Evolutionary conservation across 1,140 invertebrate genomes (phyloP), one percentile per base, ranked within the genome.

Genomic region (Philaenus spumarius): DNA sequence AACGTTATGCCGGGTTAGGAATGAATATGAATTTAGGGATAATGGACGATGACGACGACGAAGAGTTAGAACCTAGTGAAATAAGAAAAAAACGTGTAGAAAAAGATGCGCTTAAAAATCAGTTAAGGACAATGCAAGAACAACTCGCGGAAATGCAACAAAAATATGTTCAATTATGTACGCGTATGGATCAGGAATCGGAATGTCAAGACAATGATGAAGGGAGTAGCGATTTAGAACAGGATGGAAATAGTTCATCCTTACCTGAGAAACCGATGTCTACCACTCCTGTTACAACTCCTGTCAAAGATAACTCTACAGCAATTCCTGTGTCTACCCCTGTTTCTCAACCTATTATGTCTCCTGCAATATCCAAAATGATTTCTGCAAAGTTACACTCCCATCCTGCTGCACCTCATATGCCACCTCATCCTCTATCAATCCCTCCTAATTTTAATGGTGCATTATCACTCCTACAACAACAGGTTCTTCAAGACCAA

Each of bases 101-200:
- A 71, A 90, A 90, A 72, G 87, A 89, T 69, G 84, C 85, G 37
- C 77, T 94, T 1, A 89, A 92, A 72, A 85, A 83, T 55, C 90
- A 95, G 74, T 74, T 94, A 66, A 81, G 89, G 50, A 85, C 84
- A 47, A 85, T 95, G 80, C 89, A 93, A 75, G 86, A 93, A 66
- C 90, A 95, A 72, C 74, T 95, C 55, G 89, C 87, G 1, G 85
- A 85, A 68, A 93, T 95, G 85, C 89, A 93, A 74, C 88, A 93
- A 70, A 90, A 90, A 68, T 95, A 94, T 71, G 80, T 87, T 66
- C 87, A 93, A 70, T 75, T 93, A 62, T 90, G 87, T 71, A 89
- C 85, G 68, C 78, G 89, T 66, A 89, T 90, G 82, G 87, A 90
- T 64, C 85, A 87, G 66, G 79, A 80, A 55, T 78, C 75, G 19